Percentiles rank a stretch among this genome's conserved stretches.
Conservation (phyloP, 2,797 vertebrate species). For the Dallia pectoralis region DNA sequence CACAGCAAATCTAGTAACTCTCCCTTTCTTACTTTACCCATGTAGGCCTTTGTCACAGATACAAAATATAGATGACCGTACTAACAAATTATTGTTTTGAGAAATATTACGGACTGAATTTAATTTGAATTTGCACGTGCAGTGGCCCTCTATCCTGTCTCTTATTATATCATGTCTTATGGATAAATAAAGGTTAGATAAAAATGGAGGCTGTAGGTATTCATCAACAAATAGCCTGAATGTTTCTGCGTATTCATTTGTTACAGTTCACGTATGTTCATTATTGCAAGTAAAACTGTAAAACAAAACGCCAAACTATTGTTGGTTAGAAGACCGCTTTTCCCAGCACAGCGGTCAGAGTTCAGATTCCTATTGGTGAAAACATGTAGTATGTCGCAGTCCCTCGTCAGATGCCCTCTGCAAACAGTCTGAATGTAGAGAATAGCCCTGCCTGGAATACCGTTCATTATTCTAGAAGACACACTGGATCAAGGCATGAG, state of each 20-base stretch:
- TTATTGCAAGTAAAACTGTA: too few relatives aligned
- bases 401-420: constrained; percentile 65
- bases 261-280: neutral
- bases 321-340: constrained; percentile 10
- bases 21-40: neutral
- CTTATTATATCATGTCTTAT: neutral
- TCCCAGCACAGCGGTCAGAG: constrained; percentile 33
- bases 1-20: neutral
- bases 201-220: too few relatives aligned
- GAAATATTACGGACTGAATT: neutral
- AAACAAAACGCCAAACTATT: neutral
- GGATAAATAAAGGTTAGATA: neutral
- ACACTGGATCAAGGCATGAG: neutral
- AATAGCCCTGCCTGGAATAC: constrained; percentile 19
- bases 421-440: constrained; percentile 68
- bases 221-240: neutral
- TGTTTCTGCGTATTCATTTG: neutral
- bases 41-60: neutral
- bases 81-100: neutral
- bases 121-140: neutral
- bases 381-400: constrained; percentile 74
- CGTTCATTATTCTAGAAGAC: neutral
- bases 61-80: neutral
- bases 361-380: constrained; percentile 52
- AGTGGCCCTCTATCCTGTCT: neutral